phyloP scores from a whole-genome alignment of 2,113 vertebrate genomes.

The Eublepharis macularius region DNA sequence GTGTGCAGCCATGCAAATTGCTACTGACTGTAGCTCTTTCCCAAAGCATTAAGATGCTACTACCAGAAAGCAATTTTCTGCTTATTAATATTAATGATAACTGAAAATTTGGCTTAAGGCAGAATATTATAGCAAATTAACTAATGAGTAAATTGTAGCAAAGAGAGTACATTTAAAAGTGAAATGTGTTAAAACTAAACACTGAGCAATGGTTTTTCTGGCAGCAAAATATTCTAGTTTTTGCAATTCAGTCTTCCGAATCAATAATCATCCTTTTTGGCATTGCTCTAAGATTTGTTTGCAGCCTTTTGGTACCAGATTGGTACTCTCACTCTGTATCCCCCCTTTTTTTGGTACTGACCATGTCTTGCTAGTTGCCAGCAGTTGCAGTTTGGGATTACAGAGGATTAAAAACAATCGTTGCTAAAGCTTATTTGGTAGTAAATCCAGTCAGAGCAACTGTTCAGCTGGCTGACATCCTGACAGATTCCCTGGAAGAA shows the following conservation, averaged over 20 bases:
- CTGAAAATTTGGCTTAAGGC: background rate
- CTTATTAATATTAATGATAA: constrained; percentile 4
- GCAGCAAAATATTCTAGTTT: background rate
- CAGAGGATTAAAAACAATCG: constrained; percentile 82
- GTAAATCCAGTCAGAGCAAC: constrained; percentile 78
- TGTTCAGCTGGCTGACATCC: constrained; percentile 74
- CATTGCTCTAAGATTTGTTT: background rate
- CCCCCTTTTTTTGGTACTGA: background rate
- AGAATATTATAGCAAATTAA: background rate
- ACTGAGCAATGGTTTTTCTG: background rate
- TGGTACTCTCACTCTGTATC: background rate
- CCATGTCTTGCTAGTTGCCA: constrained; percentile 29
- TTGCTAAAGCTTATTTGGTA: constrained; percentile 81
- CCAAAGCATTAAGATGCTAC: background rate
- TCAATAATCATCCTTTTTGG: background rate
- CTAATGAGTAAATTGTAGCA: background rate
- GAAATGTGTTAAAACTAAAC: background rate
- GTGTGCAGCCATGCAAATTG: background rate
- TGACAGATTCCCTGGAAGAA: constrained; percentile 46
- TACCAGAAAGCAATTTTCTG: background rate
- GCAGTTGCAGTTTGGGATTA: constrained; percentile 74
- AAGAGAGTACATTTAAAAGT: background rate
- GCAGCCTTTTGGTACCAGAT: background rate
- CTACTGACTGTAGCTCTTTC: background rate
- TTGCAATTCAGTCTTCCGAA: background rate